A percentile compares a stretch with the other conserved stretches of the same genome.
phyloP scores from a whole-genome alignment of 2,797 vertebrate species.

The Sebastes oblongus region DNA sequence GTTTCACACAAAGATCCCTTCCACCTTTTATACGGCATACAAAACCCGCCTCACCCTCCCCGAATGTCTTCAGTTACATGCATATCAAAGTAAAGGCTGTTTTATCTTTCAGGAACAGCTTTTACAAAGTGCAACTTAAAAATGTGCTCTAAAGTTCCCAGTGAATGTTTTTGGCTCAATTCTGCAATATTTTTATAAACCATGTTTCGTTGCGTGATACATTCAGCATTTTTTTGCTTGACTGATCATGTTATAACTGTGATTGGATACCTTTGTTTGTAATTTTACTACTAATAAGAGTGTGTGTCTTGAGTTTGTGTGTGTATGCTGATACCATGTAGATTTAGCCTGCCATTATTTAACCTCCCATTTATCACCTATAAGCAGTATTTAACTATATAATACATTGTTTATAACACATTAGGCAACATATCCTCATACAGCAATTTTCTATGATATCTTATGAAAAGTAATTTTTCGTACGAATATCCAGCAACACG shows the following conservation, averaged over 20 bases:
- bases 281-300: background rate
- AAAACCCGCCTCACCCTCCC: constrained; percentile 51
- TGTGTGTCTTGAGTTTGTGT: background rate
- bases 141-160: background rate
- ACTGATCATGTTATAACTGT: background rate
- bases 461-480: too few species aligned
- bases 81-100: constrained; percentile 39
- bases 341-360: background rate
- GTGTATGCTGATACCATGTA: background rate
- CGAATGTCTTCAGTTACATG: constrained; percentile 64
- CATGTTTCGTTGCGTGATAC: rapidly evolving
- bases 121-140: constrained; percentile 3
- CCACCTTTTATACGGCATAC: constrained; percentile 49
- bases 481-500: too few species aligned
- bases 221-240: background rate
- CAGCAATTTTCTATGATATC: too few species aligned
- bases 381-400: background rate
- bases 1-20: constrained; percentile 71
- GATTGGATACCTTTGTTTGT: background rate
- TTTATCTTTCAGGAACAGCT: constrained; percentile 22
- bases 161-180: background rate
- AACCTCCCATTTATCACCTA: background rate
- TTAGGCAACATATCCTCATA: background rate
- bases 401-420: background rate
- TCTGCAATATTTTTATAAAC: background rate